These are phyloP conservation scores for Rhinichthys klamathensis DNA, from an alignment of 2,113 vertebrate genomes.

Conservation along the genomic window DNA sequence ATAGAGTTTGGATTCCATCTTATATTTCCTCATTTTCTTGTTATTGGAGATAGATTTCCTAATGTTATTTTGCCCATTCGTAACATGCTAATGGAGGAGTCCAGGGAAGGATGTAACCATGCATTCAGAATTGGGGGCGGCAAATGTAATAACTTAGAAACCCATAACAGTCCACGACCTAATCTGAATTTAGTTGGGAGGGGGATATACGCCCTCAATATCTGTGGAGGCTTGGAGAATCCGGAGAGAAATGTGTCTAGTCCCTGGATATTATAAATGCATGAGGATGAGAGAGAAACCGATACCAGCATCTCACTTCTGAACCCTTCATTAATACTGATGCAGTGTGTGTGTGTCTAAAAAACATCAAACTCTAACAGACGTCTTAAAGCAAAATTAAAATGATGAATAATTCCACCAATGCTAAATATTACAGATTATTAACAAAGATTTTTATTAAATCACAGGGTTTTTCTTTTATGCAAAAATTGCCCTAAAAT, in stretches of 20 bases:
- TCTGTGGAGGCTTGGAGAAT: background rate
- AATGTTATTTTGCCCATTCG: background rate
- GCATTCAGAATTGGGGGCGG: background rate
- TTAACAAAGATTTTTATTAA: too few species aligned
- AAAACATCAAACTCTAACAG: background rate
- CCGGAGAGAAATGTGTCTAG: background rate
- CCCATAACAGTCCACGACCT: background rate
- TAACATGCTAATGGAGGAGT: slow-evolving; percentile 18
- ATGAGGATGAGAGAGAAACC: background rate
- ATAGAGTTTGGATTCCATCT: background rate
- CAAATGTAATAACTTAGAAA: slow-evolving; percentile 3
- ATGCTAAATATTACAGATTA: background rate
- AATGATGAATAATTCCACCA: background rate
- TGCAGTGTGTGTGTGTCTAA: background rate
- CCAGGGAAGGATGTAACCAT: background rate
- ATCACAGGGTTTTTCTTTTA: background rate
- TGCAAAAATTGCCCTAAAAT: background rate
- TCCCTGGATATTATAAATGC: background rate
- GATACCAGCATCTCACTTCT: background rate
- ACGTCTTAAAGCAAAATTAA: background rate
- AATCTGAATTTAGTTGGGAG: slow-evolving; percentile 6
- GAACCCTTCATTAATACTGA: background rate
- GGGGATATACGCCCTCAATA: background rate
- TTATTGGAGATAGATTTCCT: background rate
- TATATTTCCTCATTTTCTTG: background rate